Conservation (phyloP, 64 coral and sea anemone species). For the Anthopleura sola region DNA sequence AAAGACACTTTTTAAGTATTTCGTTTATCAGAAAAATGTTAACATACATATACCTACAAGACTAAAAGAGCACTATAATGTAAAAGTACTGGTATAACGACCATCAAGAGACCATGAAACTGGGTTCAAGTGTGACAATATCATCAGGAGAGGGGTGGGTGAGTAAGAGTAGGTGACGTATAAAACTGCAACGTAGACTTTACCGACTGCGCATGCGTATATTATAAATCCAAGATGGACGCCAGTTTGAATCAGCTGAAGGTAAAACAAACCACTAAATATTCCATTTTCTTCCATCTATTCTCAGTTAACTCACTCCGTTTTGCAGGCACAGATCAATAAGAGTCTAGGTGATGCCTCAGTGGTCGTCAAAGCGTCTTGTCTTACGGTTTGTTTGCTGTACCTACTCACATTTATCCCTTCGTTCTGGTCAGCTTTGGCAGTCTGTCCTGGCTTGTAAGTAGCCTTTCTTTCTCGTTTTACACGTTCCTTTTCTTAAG, state of each 20-base stretch:
- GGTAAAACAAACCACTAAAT: constrained; percentile 14
- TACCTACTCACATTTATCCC: constrained; percentile 54
- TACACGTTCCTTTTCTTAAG: not conserved
- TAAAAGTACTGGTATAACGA: too few species aligned
- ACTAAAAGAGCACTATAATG: too few species aligned
- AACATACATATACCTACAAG: too few species aligned
- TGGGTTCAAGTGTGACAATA: too few species aligned
- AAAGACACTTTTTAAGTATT: too few species aligned
- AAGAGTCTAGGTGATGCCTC: constrained; percentile 79
- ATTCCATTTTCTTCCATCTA: not conserved
- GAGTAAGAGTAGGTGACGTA: not conserved
- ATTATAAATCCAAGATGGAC: constrained; percentile 55
- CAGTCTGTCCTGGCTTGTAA: constrained; percentile 78
- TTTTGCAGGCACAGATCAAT: constrained; percentile 62
- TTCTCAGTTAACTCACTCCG: not conserved
- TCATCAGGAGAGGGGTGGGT: too few species aligned
- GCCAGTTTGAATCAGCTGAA: constrained; percentile 63
- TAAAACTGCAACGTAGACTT: constrained; percentile 28
- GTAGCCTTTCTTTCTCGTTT: constrained; percentile 8
- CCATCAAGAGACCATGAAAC: too few species aligned
- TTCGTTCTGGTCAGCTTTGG: constrained; percentile 42
- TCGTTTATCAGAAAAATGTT: too few species aligned
- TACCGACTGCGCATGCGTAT: constrained; percentile 25
- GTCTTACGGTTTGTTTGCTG: constrained; percentile 47
- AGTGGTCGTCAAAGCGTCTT: constrained; percentile 74